phyloP scores from a whole-genome alignment of 1,140 invertebrate genomes.

The Drosophila repleta region DNA sequence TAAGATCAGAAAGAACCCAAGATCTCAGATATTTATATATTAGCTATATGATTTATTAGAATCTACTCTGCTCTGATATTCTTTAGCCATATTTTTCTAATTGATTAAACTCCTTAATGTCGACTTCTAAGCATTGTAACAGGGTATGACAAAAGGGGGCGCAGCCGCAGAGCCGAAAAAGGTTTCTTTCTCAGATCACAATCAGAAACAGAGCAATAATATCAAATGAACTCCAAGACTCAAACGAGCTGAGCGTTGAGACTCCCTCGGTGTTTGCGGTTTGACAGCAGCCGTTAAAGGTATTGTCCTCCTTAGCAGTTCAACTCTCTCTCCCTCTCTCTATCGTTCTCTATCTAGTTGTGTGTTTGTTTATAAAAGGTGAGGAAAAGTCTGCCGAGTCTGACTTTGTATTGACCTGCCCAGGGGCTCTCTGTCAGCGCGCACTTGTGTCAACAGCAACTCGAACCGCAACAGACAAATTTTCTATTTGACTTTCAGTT shows the following conservation, averaged over 20 bases:
- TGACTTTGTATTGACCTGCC: slow-evolving; percentile 55
- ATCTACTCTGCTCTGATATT: no score
- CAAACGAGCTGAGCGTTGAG: slow-evolving; percentile 21
- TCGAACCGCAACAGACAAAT: slow-evolving; percentile 51
- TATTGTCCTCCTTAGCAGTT: slow-evolving; percentile 15
- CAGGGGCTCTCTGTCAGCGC: slow-evolving; percentile 24
- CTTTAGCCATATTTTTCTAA: not conserved
- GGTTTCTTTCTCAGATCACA: slow-evolving; percentile 67
- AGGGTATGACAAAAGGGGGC: slow-evolving; percentile 23
- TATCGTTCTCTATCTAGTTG: not conserved
- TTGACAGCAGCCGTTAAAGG: slow-evolving; percentile 33
- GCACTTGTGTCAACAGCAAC: slow-evolving; percentile 70
- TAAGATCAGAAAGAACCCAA: no score
- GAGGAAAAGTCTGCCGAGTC: slow-evolving; percentile 50
- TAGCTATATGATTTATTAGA: no score
- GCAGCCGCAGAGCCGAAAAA: slow-evolving; percentile 49
- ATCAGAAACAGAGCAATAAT: slow-evolving; percentile 64
- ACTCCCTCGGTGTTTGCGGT: slow-evolving; percentile 73
- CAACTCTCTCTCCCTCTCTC: not conserved
- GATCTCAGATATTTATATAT: no score
- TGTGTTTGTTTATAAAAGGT: slow-evolving; percentile 54
- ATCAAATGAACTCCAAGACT: slow-evolving; percentile 66
- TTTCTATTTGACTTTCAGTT: slow-evolving; percentile 56
- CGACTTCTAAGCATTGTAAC: no score
- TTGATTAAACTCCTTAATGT: not conserved